phyloP scores from a whole-genome alignment of 1,140 invertebrate species.

The Trichoplusia ni region DNA sequence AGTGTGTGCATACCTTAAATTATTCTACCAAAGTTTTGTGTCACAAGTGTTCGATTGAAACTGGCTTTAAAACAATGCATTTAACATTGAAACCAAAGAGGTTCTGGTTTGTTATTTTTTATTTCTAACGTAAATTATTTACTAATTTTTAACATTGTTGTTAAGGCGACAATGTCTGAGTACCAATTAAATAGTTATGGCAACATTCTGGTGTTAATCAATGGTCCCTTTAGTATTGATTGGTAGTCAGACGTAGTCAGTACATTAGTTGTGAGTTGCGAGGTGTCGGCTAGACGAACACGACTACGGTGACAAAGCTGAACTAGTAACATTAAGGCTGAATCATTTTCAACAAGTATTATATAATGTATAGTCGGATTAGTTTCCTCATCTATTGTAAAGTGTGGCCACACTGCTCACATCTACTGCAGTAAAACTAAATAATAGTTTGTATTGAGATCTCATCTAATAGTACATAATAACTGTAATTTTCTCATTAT shows the following conservation, averaged over 20 bases:
- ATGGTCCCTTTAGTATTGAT: no score
- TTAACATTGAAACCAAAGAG: slow-evolving; percentile 19
- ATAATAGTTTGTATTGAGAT: no score
- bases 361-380: not conserved
- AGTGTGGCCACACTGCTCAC: not conserved
- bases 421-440: not conserved
- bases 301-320: no score
- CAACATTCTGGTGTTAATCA: no score
- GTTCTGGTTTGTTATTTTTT: not conserved
- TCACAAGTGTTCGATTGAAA: not conserved
- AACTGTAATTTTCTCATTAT: no score
- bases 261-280: not conserved
- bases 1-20: not conserved
- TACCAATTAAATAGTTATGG: no score
- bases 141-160: no score
- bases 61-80: not conserved
- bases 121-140: slow-evolving; percentile 6
- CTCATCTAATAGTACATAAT: no score
- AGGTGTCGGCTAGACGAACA: not conserved
- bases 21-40: not conserved
- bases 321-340: slow-evolving; percentile 7
- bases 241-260: not conserved
- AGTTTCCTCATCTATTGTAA: not conserved
- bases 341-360: slow-evolving; percentile 1
- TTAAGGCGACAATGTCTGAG: no score